These are phyloP conservation scores for Tachuris rubrigastra DNA, from an alignment of 2,113 vertebrate species.

Conservation along the genomic window DNA sequence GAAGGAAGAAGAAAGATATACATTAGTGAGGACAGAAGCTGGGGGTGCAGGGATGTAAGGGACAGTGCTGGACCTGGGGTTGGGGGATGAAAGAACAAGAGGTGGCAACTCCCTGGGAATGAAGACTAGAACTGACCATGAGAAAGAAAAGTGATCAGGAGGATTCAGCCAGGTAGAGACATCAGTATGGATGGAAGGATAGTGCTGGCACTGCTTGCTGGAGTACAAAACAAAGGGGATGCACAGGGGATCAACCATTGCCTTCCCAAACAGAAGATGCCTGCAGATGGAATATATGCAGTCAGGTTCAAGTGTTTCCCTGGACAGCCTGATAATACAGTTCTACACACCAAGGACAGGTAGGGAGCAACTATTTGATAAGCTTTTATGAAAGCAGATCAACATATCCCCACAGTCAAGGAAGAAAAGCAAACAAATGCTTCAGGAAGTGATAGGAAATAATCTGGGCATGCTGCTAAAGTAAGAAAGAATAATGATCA, in stretches of 20 bases:
- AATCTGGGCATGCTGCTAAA: accelerated
- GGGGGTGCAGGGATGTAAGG: not conserved
- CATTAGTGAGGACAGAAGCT: not conserved
- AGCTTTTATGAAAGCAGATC: not conserved
- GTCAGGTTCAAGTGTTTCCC: not conserved
- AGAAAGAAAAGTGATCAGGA: not conserved
- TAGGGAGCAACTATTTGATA: not conserved
- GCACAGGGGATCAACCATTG: not conserved
- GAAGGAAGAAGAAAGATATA: not conserved
- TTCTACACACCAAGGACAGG: accelerated
- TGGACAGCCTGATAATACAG: not conserved
- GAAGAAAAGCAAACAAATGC: not conserved
- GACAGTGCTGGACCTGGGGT: not conserved
- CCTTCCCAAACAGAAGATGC: not conserved
- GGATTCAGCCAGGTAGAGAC: not conserved
- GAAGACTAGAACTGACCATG: not conserved
- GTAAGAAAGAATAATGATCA: not conserved
- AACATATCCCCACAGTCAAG: not conserved
- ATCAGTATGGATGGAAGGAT: not conserved
- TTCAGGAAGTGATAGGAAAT: not conserved
- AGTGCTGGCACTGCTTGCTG: not conserved
- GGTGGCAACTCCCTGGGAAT: not conserved
- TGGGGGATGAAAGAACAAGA: not conserved
- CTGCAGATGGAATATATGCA: not conserved
- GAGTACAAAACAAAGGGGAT: not conserved